phyloP scores from a whole-genome alignment of 2,113 vertebrate species.

The Rattus norvegicus region GRCr8 NC_086031.1:23025501-23026000 shows the following conservation, averaged over 20 bases:
- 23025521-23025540: background rate
- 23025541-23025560: background rate
- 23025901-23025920: background rate
- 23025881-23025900: background rate
- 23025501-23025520: background rate
- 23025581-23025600: background rate
- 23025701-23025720: background rate
- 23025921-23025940: background rate
- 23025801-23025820: background rate
- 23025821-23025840: background rate
- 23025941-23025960: background rate
- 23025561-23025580: background rate
- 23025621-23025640: background rate
- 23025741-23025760: background rate
- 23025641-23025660: background rate
- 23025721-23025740: background rate
- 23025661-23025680: background rate
- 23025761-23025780: background rate
- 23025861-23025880: background rate
- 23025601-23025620: background rate
- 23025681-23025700: background rate
- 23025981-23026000: background rate
- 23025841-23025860: background rate
- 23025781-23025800: background rate
- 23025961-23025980: background rate